Base-by-base conservation (phyloP, 1,140 invertebrate species). In the Camponotus pennsylvanicus region DNA sequence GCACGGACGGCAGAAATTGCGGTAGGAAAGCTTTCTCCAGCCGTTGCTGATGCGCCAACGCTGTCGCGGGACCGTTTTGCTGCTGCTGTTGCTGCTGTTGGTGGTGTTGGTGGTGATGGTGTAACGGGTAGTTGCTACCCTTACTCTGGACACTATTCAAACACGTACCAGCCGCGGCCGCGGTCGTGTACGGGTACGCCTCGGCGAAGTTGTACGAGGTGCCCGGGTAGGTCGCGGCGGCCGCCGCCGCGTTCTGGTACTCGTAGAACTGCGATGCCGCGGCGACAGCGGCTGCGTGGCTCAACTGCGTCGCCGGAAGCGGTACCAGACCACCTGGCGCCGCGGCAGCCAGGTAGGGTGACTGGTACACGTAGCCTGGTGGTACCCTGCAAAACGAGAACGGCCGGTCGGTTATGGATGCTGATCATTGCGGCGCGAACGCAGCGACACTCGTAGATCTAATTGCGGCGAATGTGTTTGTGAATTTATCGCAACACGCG, bases 191-290 rank as follows among this genome's bases (percentile, higher is more conserved):
- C 7, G 96, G 96, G 91, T 97, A 96, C 1, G 97, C 96, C 91
- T 97, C 97, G 87, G 97, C 97, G 89, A 97, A 97, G 86, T 97
- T 97, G 79, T 97, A 96, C 88, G 97, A 97, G 76, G 97, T 96
- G 59, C 97, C 96, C 9, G 97, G 97, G 89, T 97, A 97, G 0
- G 96, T 96, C 5, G 96, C 96, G 2, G 96, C 96, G 2, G 97
- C 96, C 0, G 97, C 97, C 7, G 97, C 96, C 27, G 96, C 96
- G 55, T 96, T 96, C 87, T 96, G 96, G 89, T 97, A 97, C 93
- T 97, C 97, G 93, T 97, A 97, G 92, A 97, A 97, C 89, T 97
- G 96, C 66, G 97, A 97, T 3, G 97, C 97, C 3, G 97, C 97
- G 15, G 97, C 97, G 49, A 97, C 95, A 1, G 97, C 97, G 42